phyloP scores from a whole-genome alignment of 2,113 vertebrate genomes.

The Donacobius atricapilla region DNA sequence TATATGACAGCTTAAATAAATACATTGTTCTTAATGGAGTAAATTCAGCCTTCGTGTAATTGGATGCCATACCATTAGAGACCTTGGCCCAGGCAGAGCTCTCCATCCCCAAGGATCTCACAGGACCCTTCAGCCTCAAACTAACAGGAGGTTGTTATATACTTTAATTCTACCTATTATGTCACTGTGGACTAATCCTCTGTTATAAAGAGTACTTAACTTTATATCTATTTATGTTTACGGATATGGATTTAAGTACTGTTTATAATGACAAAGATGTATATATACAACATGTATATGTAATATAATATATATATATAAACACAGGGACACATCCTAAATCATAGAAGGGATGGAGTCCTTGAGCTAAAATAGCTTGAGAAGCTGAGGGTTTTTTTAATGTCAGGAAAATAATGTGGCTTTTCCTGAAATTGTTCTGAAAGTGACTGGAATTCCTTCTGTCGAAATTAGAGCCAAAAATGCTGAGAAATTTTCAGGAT shows the following conservation, averaged over 20 bases:
- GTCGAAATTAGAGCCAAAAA: not conserved
- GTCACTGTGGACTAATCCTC: slow-evolving; percentile 16
- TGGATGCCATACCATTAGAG: slow-evolving; percentile 46
- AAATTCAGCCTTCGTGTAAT: slow-evolving; percentile 27
- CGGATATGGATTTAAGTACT: slow-evolving; percentile 4
- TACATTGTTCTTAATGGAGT: slow-evolving; percentile 44
- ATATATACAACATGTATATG: not conserved
- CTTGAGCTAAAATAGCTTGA: not conserved
- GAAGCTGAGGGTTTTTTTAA: not conserved
- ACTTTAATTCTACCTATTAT: slow-evolving; percentile 40
- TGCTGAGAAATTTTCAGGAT: not conserved
- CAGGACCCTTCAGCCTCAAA: not conserved
- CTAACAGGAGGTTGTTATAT: not conserved
- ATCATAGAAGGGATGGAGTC: not conserved
- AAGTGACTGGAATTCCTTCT: not conserved
- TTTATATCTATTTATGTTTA: slow-evolving; percentile 49
- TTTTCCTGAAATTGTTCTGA: not conserved
- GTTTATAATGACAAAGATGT: slow-evolving; percentile 39
- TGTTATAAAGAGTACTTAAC: slow-evolving; percentile 18
- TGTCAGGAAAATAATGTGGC: not conserved
- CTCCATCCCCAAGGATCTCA: not conserved
- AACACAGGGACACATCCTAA: slow-evolving; percentile 14
- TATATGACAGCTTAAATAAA: slow-evolving; percentile 58
- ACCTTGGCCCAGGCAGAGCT: slow-evolving; percentile 12
- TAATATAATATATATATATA: not conserved